Evolutionary conservation across 2,797 vertebrate genomes (phyloP), one percentile per base, ranked within the genome.

Genomic region (Tympanoctomys barrerae): DNA sequence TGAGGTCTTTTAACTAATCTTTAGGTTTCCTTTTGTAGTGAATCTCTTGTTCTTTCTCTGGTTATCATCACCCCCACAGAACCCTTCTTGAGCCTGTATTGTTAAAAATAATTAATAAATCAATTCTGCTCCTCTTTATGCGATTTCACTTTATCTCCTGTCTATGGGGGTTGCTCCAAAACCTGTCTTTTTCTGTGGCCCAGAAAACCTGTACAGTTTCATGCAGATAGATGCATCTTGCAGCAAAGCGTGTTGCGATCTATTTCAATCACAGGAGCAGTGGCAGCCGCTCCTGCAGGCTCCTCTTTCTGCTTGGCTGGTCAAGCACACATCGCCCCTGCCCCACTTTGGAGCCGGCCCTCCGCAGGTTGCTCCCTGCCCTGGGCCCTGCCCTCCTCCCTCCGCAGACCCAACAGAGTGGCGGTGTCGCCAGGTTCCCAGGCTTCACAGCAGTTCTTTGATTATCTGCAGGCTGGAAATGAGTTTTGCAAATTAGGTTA

Each of bases 401-500:
- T 94, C 71, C 66, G 18, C n/a, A 68, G 49, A 70, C 31, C 12
- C 46, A 68, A n/a, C 31, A 39, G 78, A 73, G 24, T 52, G 77
- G 42, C 18, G 70, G 71, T 68, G 21, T n/a, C 54, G 75, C 54
- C 46, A 24, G 2, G 61, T 78, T 39, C 59, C 54, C 85, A 94
- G 46, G 71, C 87, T 94, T 70, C 95, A 75, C 83, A 92, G 97
- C 92, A 85, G 77, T 96, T 59, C 54, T 36, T 84, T 94, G 94
- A 96, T 94, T 97, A 87, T 95, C 71, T 96, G 39, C 71, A 92
- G 82, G 84, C 75, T 88, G 46, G 68, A 96, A 93, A 97, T 89
- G 83, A 94, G 83, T 82, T 97, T 96, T 94, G 39, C 36, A 96
- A 97, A 97, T 94, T 94, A 96, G 94, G 80, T 94, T 94, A 86